Evolutionary conservation across 2,113 vertebrate species (phyloP).

Genomic region (Odobenus rosmarus): DNA sequence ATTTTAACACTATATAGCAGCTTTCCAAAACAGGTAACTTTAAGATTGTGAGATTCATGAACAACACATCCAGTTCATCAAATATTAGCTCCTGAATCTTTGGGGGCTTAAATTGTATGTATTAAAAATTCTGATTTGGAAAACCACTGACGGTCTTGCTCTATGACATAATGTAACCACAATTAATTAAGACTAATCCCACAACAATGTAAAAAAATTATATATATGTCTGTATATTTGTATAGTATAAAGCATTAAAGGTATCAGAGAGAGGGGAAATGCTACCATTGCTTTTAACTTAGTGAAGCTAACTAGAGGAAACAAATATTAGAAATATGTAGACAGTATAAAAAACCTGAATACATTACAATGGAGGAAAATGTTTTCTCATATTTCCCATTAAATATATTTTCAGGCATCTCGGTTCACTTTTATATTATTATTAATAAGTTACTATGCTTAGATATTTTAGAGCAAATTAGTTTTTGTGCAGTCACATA

Average conservation of each 20-base stretch:
- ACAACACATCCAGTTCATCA: not conserved
- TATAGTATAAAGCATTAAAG: not conserved
- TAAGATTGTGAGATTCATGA: not conserved
- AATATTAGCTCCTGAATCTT: not conserved
- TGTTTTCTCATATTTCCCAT: not conserved
- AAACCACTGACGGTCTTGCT: not conserved
- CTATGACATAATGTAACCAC: not conserved
- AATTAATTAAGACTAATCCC: not conserved
- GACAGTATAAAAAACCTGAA: not conserved
- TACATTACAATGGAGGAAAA: not conserved
- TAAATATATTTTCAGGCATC: not conserved
- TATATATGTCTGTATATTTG: not conserved
- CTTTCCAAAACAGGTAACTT: constrained; percentile 59
- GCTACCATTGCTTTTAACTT: not conserved
- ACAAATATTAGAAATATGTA: not conserved
- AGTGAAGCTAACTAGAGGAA: not conserved
- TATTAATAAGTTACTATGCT: not conserved
- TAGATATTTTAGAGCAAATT: not conserved
- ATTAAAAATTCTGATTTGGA: not conserved
- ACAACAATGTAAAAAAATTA: not conserved
- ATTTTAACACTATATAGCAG: not conserved
- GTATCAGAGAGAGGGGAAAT: not conserved
- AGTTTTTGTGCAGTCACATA: not conserved
- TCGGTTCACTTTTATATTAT: not conserved
- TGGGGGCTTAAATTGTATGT: not conserved